These are phyloP conservation scores for Hystrix cristata DNA, from an alignment of 2,113 vertebrate species.

Conservation along the genomic window DNA sequence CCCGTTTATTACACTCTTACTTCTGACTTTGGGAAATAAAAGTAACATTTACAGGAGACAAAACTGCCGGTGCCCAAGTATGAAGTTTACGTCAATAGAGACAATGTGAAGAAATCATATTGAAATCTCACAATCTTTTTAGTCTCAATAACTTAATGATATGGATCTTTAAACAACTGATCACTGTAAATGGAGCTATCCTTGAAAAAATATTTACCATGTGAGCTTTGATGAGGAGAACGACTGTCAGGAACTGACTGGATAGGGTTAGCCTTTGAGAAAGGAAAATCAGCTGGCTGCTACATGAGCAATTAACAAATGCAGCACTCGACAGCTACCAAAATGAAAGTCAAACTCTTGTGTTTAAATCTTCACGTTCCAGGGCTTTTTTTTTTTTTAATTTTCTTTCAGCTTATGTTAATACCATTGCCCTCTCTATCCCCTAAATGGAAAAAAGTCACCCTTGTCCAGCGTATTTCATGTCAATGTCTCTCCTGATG, in stretches of 20 bases:
- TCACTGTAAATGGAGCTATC: background rate
- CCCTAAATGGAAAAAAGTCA: background rate
- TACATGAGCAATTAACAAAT: background rate
- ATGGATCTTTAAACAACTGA: background rate
- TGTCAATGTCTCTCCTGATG: background rate
- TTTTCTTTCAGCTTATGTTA: background rate
- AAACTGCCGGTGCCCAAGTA: background rate
- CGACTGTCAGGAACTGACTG: background rate
- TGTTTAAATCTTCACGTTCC: too few relatives aligned
- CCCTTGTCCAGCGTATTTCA: fast-evolving
- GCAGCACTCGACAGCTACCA: fast-evolving
- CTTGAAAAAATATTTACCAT: background rate
- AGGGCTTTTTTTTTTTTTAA: too few relatives aligned
- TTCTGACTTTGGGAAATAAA: background rate
- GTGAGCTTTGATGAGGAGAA: background rate
- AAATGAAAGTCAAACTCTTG: background rate
- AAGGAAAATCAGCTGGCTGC: background rate
- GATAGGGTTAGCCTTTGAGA: background rate
- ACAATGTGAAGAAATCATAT: background rate
- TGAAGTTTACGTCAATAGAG: background rate
- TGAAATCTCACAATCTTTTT: background rate
- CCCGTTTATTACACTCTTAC: background rate
- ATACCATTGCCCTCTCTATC: background rate
- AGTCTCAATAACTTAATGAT: background rate
- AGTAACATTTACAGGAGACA: background rate